Evolutionary conservation across 1,140 invertebrate species (phyloP), one percentile per base, ranked within the genome.

Genomic region (Psix sp.): DNA sequence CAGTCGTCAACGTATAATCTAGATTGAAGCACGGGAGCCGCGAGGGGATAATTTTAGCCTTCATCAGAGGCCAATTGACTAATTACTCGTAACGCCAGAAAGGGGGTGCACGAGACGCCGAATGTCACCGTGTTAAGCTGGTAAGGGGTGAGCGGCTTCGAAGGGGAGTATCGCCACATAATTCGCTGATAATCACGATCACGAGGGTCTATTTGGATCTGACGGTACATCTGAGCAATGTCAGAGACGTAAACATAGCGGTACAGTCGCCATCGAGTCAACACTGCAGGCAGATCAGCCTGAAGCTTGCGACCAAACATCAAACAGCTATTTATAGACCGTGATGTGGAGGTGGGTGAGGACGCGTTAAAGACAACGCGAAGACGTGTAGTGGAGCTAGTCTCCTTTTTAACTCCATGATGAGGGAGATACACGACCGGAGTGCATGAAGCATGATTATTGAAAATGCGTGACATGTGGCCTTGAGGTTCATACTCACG

Each of bases 111-210:
- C n/a, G n/a, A n/a, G n/a, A n/a, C n/a, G n/a, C n/a, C n/a, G n/a
- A n/a, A n/a, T n/a, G n/a, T n/a, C n/a, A n/a, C n/a, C n/a, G n/a
- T n/a, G n/a, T n/a, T n/a, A n/a, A n/a, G n/a, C n/a, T n/a, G n/a
- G n/a, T n/a, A n/a, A n/a, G n/a, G n/a, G n/a, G n/a, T n/a, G n/a
- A n/a, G n/a, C n/a, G n/a, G n/a, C n/a, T n/a, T n/a, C n/a, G n/a
- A n/a, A n/a, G n/a, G n/a, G n/a, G n/a, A n/a, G n/a, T n/a, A n/a
- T n/a, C n/a, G n/a, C 38, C 38, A 40, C 2, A 17, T n/a, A 3
- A 40, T 40, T 17, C 36, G 38, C 11, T 40, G 38, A 40, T 10
- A 40, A 9, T 40, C 38, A 16, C 38, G 38, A 18, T 40, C 38
- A 40, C 3, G 14, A 3, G 2, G 15, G 1, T 5, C 5, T 14